A percentile compares a stretch with the other conserved stretches of the same genome.
Conservation (phyloP, 1,140 invertebrate genomes). For the Drosophila dunni region DNA sequence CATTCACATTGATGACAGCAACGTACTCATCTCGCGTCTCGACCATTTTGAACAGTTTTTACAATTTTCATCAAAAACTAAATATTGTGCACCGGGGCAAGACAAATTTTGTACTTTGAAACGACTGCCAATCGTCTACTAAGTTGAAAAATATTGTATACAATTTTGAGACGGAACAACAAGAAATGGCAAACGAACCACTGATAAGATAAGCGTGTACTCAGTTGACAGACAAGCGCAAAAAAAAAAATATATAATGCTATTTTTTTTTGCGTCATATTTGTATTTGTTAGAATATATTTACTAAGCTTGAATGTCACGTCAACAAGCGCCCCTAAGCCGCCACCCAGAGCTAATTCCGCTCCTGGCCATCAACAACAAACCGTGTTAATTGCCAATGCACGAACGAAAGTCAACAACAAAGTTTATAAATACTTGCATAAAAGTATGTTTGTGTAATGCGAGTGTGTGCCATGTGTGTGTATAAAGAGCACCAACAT, state of each 20-base stretch:
- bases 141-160: slow-evolving; percentile 49
- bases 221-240: slow-evolving; percentile 23
- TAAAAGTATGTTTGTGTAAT: slow-evolving; percentile 19
- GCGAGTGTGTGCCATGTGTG: background rate
- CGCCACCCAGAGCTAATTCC: slow-evolving; percentile 16
- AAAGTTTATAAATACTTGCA: slow-evolving; percentile 36
- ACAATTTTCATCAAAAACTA: slow-evolving; percentile 42
- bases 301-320: background rate
- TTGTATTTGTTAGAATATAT: slow-evolving; percentile 15
- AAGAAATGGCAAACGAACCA: slow-evolving; percentile 43
- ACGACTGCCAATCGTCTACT: slow-evolving; percentile 56
- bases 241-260: background rate
- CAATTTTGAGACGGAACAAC: slow-evolving; percentile 42
- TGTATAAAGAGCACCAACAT: slow-evolving; percentile 2
- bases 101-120: slow-evolving; percentile 59
- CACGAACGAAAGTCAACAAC: slow-evolving; percentile 10
- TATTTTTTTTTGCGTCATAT: slow-evolving; percentile 25
- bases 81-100: slow-evolving; percentile 32
- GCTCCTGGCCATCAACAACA: slow-evolving; percentile 25
- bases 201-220: slow-evolving; percentile 68
- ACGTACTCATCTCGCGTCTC: slow-evolving; percentile 36
- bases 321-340: slow-evolving; percentile 16
- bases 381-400: slow-evolving; percentile 21
- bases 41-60: slow-evolving; percentile 43
- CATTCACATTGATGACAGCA: slow-evolving; percentile 36